Percentiles rank a stretch among this genome's conserved stretches.
These are phyloP conservation scores for Neopelma chrysocephalum DNA, from an alignment of 2,797 vertebrate species.

Conservation along the genomic window DNA sequence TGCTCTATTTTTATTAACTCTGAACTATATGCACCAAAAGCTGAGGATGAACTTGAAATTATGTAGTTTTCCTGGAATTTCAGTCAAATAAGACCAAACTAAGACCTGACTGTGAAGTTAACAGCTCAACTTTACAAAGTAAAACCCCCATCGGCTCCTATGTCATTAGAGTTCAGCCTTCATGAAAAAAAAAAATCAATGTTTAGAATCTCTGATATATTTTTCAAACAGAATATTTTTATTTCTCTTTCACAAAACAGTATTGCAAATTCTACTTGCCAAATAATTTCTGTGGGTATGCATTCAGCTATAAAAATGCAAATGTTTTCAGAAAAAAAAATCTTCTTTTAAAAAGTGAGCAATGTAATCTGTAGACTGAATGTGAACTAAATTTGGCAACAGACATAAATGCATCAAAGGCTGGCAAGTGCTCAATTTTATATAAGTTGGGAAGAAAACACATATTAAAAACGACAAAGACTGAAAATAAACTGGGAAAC, in stretches of 20 bases:
- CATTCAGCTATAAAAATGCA: neutral
- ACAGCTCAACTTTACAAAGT: neutral
- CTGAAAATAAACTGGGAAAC: neutral
- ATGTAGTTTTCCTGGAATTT: accelerated
- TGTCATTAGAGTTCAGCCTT: neutral
- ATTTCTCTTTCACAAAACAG: neutral
- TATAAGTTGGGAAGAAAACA: neutral
- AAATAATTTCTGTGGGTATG: neutral
- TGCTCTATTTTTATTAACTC: neutral
- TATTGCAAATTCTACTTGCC: neutral
- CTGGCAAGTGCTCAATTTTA: neutral
- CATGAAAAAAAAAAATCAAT: neutral
- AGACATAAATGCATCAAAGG: neutral
- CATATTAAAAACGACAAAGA: neutral
- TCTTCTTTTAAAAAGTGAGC: neutral
- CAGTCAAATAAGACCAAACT: neutral
- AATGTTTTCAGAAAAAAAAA: neutral
- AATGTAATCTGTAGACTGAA: neutral
- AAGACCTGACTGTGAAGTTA: neutral
- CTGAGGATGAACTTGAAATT: neutral
- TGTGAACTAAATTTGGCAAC: neutral
- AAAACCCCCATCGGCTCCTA: neutral
- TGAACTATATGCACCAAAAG: neutral
- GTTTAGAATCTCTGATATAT: neutral
- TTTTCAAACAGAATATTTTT: neutral